A percentile compares a stretch with the other conserved stretches of the same genome.
Evolutionary conservation across 2,888 invertebrate genomes (phyloP).

Genomic region (Agrotis clavis): DNA sequence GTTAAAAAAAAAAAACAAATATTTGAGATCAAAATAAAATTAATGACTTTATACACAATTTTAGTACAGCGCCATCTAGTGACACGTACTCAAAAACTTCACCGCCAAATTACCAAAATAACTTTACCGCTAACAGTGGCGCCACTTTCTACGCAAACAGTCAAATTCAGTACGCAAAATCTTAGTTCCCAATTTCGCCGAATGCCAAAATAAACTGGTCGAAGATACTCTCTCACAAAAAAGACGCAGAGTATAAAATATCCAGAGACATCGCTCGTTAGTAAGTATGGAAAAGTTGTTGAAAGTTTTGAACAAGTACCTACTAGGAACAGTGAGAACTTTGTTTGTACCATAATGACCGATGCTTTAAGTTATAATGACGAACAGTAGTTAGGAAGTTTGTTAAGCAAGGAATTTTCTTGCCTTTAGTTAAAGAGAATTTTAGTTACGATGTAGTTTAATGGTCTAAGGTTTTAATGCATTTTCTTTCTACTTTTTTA

Average conservation of each 20-base stretch:
- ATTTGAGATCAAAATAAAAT: too few species aligned
- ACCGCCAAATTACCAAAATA: background rate
- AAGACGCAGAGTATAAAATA: conserved; percentile 38
- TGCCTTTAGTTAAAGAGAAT: conserved; percentile 24
- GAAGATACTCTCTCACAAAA: background rate
- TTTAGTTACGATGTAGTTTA: conserved; percentile 25
- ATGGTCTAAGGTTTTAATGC: background rate
- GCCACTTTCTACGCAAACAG: background rate
- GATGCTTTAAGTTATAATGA: conserved; percentile 63
- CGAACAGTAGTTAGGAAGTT: conserved; percentile 53
- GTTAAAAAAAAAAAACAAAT: too few species aligned
- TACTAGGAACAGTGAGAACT: conserved; percentile 42
- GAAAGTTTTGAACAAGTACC: conserved; percentile 55
- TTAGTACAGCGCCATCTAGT: conserved; percentile 37
- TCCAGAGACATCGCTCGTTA: conserved; percentile 56
- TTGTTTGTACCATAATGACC: conserved; percentile 59
- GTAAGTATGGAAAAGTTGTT: conserved; percentile 40
- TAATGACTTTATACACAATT: background rate
- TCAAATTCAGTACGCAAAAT: background rate
- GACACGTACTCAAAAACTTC: background rate
- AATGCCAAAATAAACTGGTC: background rate
- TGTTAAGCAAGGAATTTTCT: conserved; percentile 37
- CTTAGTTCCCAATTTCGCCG: conserved; percentile 2
- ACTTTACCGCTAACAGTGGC: background rate
- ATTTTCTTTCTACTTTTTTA: background rate